phyloP scores from a whole-genome alignment of 2,113 vertebrate genomes.

The Bubo bubo region DNA sequence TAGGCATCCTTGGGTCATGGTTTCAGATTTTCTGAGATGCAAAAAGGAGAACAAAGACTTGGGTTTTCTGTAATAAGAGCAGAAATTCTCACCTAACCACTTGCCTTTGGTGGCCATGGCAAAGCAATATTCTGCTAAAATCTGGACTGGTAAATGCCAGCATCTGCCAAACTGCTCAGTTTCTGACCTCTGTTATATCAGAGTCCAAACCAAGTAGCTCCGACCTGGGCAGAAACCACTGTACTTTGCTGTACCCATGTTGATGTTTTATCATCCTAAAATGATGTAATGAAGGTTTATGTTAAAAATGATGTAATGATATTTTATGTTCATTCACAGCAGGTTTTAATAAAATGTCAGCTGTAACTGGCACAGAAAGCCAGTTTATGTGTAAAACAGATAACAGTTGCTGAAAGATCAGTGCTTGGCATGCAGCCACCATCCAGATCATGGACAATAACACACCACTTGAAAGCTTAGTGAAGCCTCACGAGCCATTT shows the following conservation, averaged over 20 bases:
- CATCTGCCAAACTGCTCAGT: neutral
- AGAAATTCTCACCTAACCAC: neutral
- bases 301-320: neutral
- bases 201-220: neutral
- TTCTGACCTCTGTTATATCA: neutral
- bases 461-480: neutral
- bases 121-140: neutral
- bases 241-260: neutral
- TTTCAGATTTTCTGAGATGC: neutral
- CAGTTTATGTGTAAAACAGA: neutral
- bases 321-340: neutral
- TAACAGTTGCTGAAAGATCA: neutral
- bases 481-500: neutral
- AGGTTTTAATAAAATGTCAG: neutral
- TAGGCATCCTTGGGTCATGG: neutral
- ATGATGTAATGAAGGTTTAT: neutral
- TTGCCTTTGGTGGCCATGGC: fast-evolving
- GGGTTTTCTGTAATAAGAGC: neutral
- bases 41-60: neutral
- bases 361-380: neutral
- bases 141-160: neutral
- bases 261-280: neutral
- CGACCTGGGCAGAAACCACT: neutral
- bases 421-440: neutral
- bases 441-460: neutral